Base-by-base conservation (phyloP, 2,113 vertebrate genomes). In the Plecturocebus donacophilus region DNA sequence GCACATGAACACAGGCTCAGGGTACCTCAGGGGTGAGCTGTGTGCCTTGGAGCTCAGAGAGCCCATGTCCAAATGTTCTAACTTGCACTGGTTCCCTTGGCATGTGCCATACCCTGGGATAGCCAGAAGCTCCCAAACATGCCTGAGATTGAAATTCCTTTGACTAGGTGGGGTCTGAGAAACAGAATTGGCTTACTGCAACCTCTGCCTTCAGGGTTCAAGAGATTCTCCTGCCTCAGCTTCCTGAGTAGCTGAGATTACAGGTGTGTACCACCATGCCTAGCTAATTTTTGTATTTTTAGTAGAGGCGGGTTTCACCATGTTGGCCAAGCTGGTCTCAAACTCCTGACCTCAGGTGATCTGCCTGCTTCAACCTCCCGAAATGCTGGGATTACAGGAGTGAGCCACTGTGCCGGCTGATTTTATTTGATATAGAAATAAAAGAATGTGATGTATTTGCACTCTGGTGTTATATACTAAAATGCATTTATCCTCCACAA, bases 381-480 rank as follows among this genome's bases (percentile, higher is more conserved):
- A 64, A 64, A 13, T 64, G 5, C 61, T 64, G 61, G 61, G 12
- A 64, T 64, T 64, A 64, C 27, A 64, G 61, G 27, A 64, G 61
- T 64, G 27, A 64, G 61, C 12, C 61, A 32, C 27, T 5, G 5
- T 0, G 5, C 61, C 5, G 2, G 61, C 0, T 52, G 66, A n/a
- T 80, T 91, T 66, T 76, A 35, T 27, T 82, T 94, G 93, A 47
- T 42, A 40, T n/a, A 81, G 42, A 40, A 90, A 90, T 64, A 35
- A 86, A 82, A 94, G 25, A 84, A 23, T n/a, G 8, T 12, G 40
- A n/a, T 4, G 7, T n/a, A 11, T n/a, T 75, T 56, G 73, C 32
- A 77, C 7, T 35, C 61, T 47, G 32, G 23, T 45, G 40, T 77
- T 66, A 40, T 7, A 1, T 35, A 87, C 40, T 16, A 82, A 56